Base-by-base conservation (phyloP, 1,140 invertebrate species). In the Brachionus manjavacas region DNA sequence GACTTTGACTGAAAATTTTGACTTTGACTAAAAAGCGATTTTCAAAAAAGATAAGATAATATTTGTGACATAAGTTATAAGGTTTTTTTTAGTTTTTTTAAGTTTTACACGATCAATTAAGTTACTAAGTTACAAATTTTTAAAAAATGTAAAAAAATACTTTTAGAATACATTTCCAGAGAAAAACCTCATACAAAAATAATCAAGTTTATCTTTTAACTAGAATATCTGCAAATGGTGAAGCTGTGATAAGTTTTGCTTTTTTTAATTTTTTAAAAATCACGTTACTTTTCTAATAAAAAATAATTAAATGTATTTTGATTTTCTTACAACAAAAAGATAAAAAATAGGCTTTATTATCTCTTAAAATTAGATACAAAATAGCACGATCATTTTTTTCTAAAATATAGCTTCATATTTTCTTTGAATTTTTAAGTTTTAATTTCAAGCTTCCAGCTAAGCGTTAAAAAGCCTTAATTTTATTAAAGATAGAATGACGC, bases 251-350 rank as follows among this genome's bases (percentile, higher is more conserved):
- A 76, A 76, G 23, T 46, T 20, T 35, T 35, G 31, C 31, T 35
- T 76, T 76, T 46, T 76, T 3, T 52, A 11, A 11, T n/a, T 25
- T 25, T 16, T 35, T 4, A 12, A 28, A 49, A 76, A 76, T 76
- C 72, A 76, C 72, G 72, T 76, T 76, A 76, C 72, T 35, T 76
- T 49, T 23, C 23, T 25, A 46, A 76, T 25, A 72, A 72, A 20
- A 31, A 25, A 16, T 68, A 68, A 31, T 68, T 68, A 68, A 68
- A 68, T 68, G 23, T 68, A n/a, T 31, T 31, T n/a, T 68, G 2
- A 31, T 31, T 31, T 31, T 35, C 25, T 41, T 72, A 41, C 14
- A 41, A 72, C n/a, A 41, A 35, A 39, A 72, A 72, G 35, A 72
- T 39, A 72, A 35, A 35, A 72, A 72, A 72, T 8, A 68, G 55